Percentiles rank a stretch among this genome's conserved stretches.
These are phyloP conservation scores for Cyclophora albipunctata DNA, from an alignment of 2,888 invertebrate species.

Conservation along the genomic window DNA sequence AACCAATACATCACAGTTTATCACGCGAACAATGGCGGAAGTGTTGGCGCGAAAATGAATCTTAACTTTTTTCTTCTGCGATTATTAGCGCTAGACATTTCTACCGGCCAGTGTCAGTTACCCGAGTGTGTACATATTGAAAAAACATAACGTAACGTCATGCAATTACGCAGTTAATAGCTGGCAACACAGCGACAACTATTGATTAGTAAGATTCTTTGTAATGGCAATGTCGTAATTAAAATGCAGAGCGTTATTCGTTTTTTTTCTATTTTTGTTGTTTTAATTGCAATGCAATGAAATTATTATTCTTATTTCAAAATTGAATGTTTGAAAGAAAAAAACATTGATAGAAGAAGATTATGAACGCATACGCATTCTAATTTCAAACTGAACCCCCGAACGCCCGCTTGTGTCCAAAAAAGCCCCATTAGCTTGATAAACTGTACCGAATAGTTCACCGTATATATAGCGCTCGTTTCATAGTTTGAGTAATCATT, in stretches of 20 bases:
- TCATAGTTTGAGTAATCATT: too few relatives aligned
- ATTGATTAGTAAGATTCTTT: constrained; percentile 10
- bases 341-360: too few relatives aligned
- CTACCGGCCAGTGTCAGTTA: constrained; percentile 56
- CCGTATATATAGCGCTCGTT: too few relatives aligned
- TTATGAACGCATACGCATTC: too few relatives aligned
- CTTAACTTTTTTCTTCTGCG: constrained; percentile 62
- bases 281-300: too few relatives aligned
- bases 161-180: constrained; percentile 19
- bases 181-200: constrained; percentile 9
- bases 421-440: too few relatives aligned
- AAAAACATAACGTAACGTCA: constrained; percentile 19
- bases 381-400: too few relatives aligned
- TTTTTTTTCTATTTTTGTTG: too few relatives aligned
- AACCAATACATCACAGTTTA: constrained; percentile 66
- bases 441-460: too few relatives aligned
- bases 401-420: too few relatives aligned
- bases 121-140: constrained; percentile 12
- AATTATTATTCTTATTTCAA: too few relatives aligned
- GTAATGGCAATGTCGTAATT: constrained; percentile 8
- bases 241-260: not conserved
- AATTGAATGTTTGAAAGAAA: too few relatives aligned
- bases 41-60: constrained; percentile 67
- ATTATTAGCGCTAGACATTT: constrained; percentile 51
- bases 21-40: constrained; percentile 70